Base-by-base conservation (phyloP, 2,888 invertebrate genomes). In the Corythucha ciliata region DNA sequence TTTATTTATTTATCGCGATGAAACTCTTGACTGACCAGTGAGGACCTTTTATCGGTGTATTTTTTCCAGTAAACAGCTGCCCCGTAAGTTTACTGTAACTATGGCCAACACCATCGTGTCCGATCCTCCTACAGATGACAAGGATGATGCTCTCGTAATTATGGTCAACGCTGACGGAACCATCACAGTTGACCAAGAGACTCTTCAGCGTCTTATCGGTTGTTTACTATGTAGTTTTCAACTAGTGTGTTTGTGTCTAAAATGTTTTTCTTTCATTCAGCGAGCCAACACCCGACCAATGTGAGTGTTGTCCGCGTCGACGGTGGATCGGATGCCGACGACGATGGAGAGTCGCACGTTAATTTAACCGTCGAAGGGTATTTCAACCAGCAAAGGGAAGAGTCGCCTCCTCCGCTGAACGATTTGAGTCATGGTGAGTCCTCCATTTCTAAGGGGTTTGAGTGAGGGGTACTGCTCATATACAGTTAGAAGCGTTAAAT, bases 121-220 rank as follows among this genome's bases (percentile, higher is more conserved):
- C 33, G 57, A 58, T 40, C 56, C 56, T 40, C 3, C 33, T 14
- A 53, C 54, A 33, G 57, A 59, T 27, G 58, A 58, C 45, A 56
- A 54, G 32, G 72, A 75, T 61, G 80, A 80, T 69, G 80, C 81
- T 66, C 79, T 82, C 64, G 76, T 90, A 66, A 81, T 90, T 68
- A 80, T 89, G 67, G 85, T 88, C 67, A 83, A 83, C 67, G 84
- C 86, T 71, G 87, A 88, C 77, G 88, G 88, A 62, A 80, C 80
- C 55, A 74, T 90, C 57, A 81, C 83, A 55, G 81, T 85, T 34
- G 88, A 89, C 69, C 81, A 82, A 65, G 80, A 82, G 63, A 80
- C 83, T 60, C 75, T 89, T 56, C 81, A 86, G 63, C 81, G 79
- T 62, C 74, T 86, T 59, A 77, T 89, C 71, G 82, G 88, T 88